A percentile compares a stretch with the other conserved stretches of the same genome.
Conservation (phyloP, 1,140 invertebrate genomes). For the Drosophila arawakana region DNA sequence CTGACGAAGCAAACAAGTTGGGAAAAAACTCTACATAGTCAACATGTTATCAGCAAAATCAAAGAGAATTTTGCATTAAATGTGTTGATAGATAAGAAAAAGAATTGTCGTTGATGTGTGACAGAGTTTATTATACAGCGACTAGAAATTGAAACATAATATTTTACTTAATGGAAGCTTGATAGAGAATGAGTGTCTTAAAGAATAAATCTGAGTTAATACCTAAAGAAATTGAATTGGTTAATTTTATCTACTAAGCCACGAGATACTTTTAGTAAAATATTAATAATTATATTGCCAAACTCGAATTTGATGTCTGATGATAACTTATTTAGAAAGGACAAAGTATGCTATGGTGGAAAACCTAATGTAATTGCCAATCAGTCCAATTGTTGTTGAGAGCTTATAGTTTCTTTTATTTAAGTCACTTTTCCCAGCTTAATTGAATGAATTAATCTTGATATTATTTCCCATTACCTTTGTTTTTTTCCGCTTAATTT, state of each 20-base stretch:
- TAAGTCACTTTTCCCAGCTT: constrained; percentile 1
- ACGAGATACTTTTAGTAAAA: too few species aligned
- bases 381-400: not conserved
- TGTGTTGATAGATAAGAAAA: constrained; percentile 32
- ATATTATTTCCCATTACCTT: constrained; percentile 39
- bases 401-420: not conserved
- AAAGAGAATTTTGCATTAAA: constrained; percentile 39
- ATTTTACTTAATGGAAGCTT: not conserved
- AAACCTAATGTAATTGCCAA: not conserved
- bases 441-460: constrained; percentile 32
- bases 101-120: constrained; percentile 13
- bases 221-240: too few species aligned
- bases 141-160: constrained; percentile 10
- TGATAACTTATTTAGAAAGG: not conserved
- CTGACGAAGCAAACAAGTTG: not conserved
- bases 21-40: constrained; percentile 4
- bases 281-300: too few species aligned
- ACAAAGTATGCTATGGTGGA: not conserved
- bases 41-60: constrained; percentile 34
- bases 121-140: not conserved
- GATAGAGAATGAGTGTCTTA: not conserved
- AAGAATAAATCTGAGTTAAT: not conserved
- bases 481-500: constrained; percentile 42
- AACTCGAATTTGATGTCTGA: too few species aligned
- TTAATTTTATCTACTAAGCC: too few species aligned